Evolutionary conservation across 2,888 invertebrate genomes (phyloP).

Genomic region (Fragum whitleyi): DNA sequence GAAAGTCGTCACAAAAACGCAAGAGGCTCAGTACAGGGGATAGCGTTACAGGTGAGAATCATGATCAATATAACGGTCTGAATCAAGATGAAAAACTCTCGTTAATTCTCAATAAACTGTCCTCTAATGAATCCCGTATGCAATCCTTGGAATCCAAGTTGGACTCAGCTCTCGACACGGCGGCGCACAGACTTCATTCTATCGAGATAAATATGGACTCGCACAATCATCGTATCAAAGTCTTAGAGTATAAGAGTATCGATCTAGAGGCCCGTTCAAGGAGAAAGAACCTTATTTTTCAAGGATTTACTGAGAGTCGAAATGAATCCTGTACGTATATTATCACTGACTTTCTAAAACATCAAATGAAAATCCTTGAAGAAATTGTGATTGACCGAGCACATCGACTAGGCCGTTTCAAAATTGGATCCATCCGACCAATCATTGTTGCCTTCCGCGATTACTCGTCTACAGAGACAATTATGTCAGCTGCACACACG

Average conservation of each 20-base stretch:
- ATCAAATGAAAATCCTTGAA: background rate
- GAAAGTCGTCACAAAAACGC: background rate
- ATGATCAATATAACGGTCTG: background rate
- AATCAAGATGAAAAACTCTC: background rate
- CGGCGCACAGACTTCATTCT: background rate
- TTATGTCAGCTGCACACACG: background rate
- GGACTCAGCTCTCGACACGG: too few species aligned
- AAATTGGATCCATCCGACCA: background rate
- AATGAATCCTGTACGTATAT: background rate
- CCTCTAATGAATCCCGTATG: background rate
- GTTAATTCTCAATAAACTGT: background rate
- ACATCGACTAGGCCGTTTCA: background rate
- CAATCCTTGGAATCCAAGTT: background rate
- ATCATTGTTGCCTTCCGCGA: too few species aligned
- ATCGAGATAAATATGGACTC: background rate
- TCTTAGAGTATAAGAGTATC: background rate
- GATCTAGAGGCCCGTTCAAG: slow-evolving; percentile 7
- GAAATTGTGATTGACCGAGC: slow-evolving; percentile 7
- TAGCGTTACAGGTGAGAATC: background rate
- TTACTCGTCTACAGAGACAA: background rate
- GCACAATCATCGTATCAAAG: background rate
- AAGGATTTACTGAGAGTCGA: background rate
- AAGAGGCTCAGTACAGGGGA: background rate
- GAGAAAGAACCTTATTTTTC: background rate
- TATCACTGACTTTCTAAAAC: background rate